Percentiles rank a stretch among this genome's conserved stretches.
Evolutionary conservation across 2,888 invertebrate genomes (phyloP).

Genomic region (Cheilosia vulpina): DNA sequence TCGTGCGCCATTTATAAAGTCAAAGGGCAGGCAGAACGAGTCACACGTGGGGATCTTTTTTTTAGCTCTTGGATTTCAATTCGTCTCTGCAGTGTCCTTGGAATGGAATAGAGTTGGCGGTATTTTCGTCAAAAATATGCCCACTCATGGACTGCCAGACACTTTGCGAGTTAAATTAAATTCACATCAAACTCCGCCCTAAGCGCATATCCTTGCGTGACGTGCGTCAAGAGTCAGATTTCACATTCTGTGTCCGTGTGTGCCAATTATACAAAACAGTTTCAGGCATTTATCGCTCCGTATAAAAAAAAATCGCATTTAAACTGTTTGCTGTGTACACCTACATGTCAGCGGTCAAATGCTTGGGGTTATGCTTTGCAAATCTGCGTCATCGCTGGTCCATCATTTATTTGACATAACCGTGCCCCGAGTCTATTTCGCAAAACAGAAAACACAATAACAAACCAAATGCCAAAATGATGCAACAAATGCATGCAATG

Average conservation of each 20-base stretch:
- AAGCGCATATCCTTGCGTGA: too few relatives aligned
- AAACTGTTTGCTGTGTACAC: conserved; percentile 1
- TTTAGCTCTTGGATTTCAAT: not conserved
- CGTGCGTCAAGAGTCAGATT: too few relatives aligned
- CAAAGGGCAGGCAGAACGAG: not conserved
- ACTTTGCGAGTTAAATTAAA: too few relatives aligned
- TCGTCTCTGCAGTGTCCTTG: not conserved
- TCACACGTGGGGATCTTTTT: not conserved
- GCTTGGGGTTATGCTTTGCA: conserved; percentile 14
- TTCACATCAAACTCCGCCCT: too few relatives aligned
- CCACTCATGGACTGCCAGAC: too few relatives aligned
- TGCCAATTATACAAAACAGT: not conserved
- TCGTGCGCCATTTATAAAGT: conserved; percentile 50
- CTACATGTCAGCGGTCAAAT: conserved; percentile 20
- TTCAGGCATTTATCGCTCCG: conserved; percentile 12
- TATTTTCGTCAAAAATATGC: too few relatives aligned
- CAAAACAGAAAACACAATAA: conserved; percentile 10
- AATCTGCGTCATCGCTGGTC: conserved; percentile 29
- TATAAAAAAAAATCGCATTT: conserved; percentile 25
- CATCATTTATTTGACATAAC: conserved; percentile 42
- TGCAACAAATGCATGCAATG: conserved; percentile 24
- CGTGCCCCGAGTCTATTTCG: not conserved
- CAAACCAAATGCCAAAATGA: conserved; percentile 58
- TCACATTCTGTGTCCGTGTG: not conserved
- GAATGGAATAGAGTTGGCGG: too few relatives aligned